A percentile compares a stretch with the other conserved stretches of the same genome.
Evolutionary conservation across 1,140 invertebrate species (phyloP).

Genomic region (Drosophila arawakana): DNA sequence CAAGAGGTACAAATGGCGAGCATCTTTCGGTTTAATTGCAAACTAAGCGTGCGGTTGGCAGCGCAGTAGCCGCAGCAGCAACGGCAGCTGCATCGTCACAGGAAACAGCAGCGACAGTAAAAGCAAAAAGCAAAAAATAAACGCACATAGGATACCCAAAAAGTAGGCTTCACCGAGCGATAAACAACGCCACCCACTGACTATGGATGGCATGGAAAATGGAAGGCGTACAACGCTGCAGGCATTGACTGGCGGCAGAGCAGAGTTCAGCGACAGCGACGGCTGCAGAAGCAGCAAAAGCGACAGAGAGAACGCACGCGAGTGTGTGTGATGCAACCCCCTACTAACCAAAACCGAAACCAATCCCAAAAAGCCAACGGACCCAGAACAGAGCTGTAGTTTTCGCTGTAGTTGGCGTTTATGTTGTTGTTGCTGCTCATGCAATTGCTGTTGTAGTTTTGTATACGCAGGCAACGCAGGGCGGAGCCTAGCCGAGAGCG

Average conservation of each 20-base stretch:
- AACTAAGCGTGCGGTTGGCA: slow-evolving; percentile 82
- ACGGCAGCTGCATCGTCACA: background rate
- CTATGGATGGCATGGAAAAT: background rate
- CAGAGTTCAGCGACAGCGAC: background rate
- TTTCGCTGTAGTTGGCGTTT: slow-evolving; percentile 4
- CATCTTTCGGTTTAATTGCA: slow-evolving; percentile 82
- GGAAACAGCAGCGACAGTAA: background rate
- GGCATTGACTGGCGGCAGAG: slow-evolving; percentile 16
- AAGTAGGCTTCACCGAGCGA: slow-evolving; percentile 77
- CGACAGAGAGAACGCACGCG: background rate
- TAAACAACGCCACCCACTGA: slow-evolving; percentile 63
- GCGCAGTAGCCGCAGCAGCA: slow-evolving; percentile 48
- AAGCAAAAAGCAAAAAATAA: slow-evolving; percentile 12
- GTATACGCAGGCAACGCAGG: slow-evolving; percentile 67
- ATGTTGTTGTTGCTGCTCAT: slow-evolving; percentile 2
- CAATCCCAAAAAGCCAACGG: slow-evolving; percentile 71
- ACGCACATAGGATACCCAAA: slow-evolving; percentile 71
- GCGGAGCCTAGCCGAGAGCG: slow-evolving; percentile 69
- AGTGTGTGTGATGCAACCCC: slow-evolving; percentile 61
- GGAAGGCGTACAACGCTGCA: slow-evolving; percentile 13
- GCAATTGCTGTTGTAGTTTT: slow-evolving; percentile 55
- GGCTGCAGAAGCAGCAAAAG: background rate
- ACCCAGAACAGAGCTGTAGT: slow-evolving; percentile 26
- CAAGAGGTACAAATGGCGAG: slow-evolving; percentile 65
- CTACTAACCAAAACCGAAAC: slow-evolving; percentile 69